phyloP scores from a whole-genome alignment of 2,888 invertebrate genomes.

The Caenorhabditis sp. region DNA sequence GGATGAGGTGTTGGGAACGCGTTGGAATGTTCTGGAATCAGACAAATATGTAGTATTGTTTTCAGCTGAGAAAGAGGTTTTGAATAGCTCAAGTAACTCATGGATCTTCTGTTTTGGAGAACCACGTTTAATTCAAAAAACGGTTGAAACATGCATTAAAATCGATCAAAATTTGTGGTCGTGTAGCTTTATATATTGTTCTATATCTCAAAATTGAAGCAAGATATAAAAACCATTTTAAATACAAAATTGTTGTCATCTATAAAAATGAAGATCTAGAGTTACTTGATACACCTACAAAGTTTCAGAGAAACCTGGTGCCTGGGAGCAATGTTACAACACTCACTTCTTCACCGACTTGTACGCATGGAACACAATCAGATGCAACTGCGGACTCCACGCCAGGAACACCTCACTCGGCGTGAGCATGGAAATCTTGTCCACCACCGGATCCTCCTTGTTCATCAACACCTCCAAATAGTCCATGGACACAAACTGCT shows the following conservation, averaged over 20 bases:
- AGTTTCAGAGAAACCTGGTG: too few species aligned
- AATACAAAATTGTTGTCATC: too few species aligned
- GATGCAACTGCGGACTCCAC: conserved; percentile 74
- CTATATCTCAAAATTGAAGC: neutral
- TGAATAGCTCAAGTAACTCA: too few species aligned
- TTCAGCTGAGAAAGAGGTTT: too few species aligned
- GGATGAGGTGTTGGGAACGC: neutral
- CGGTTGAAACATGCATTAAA: too few species aligned
- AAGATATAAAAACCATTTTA: neutral
- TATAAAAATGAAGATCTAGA: too few species aligned
- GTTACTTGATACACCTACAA: neutral
- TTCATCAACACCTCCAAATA: conserved; percentile 31
- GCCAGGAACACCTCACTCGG: conserved; percentile 50
- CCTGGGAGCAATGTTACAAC: too few species aligned
- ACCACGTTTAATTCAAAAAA: too few species aligned
- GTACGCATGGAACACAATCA: conserved; percentile 58
- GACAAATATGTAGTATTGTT: too few species aligned
- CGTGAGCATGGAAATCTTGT: conserved; percentile 21
- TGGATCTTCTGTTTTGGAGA: too few species aligned
- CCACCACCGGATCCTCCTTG: conserved; percentile 26
- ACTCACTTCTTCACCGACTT: conserved; percentile 35
- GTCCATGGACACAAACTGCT: conserved; percentile 40
- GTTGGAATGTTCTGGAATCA: conserved; percentile 9
- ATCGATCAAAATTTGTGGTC: too few species aligned
- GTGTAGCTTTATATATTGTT: too few species aligned